These are phyloP conservation scores for Chironomus striatipennis DNA, from an alignment of 1,140 invertebrate species.

Conservation along the genomic window DNA sequence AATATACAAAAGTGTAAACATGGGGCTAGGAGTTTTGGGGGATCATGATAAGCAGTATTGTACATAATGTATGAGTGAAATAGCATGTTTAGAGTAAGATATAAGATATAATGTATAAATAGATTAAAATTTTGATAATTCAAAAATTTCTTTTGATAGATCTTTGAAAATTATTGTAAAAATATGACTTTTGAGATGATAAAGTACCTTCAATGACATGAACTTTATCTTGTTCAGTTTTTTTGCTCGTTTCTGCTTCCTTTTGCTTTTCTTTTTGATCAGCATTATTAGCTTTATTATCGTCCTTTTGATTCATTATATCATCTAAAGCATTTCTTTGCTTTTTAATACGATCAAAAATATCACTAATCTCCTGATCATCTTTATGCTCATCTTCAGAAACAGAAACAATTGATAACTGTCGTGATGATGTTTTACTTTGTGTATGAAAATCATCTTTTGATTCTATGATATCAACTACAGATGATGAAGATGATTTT, in stretches of 20 bases:
- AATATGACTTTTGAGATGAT: neutral
- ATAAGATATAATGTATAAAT: neutral
- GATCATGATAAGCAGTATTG: neutral
- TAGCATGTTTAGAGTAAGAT: neutral
- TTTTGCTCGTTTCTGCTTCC: neutral
- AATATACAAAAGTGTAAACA: too few relatives aligned
- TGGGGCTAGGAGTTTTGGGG: too few relatives aligned
- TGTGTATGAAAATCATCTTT: conserved; percentile 39
- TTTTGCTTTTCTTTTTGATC: neutral
- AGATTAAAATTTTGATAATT: neutral
- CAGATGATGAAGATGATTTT: conserved; percentile 38
- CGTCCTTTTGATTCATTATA: conserved; percentile 38
- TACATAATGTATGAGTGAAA: neutral
- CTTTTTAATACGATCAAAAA: conserved; percentile 53
- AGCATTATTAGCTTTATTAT: too few relatives aligned
- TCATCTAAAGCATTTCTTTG: conserved; percentile 60
- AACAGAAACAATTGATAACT: conserved; percentile 53
- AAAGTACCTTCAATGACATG: neutral
- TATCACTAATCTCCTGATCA: conserved; percentile 50
- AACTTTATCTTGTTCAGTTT: neutral
- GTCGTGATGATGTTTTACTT: conserved; percentile 34
- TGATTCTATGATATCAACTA: conserved; percentile 47
- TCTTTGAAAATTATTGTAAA: neutral
- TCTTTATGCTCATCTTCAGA: conserved; percentile 53
- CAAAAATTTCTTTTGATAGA: neutral